Percentiles rank a stretch among this genome's conserved stretches.
Conservation (phyloP, 1,140 invertebrate species). For the Coenobita brevimanus region DNA sequence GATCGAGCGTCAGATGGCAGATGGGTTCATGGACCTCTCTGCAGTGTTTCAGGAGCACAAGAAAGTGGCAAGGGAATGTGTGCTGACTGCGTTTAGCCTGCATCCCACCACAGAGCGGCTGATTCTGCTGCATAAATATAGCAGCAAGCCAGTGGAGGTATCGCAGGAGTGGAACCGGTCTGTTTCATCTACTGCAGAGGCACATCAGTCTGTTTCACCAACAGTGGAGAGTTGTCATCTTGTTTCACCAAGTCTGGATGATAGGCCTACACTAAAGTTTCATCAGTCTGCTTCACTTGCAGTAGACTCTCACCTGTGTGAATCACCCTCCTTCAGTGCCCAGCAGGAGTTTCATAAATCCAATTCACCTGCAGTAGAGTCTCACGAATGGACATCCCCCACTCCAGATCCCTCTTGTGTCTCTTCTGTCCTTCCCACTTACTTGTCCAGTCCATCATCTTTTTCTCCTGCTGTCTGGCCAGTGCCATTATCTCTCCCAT, state of each 20-base stretch:
- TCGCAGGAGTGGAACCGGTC: background rate
- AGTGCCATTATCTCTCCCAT: background rate
- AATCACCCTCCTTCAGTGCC: too few relatives aligned
- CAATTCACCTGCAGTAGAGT: too few relatives aligned
- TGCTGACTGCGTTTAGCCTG: constrained; percentile 80
- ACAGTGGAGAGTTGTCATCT: too few relatives aligned
- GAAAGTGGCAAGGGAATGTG: constrained; percentile 78
- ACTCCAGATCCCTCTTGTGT: background rate
- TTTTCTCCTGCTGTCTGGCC: background rate
- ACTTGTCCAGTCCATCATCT: background rate
- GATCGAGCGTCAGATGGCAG: constrained; percentile 76
- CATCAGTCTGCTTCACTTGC: too few relatives aligned
- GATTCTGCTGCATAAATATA: constrained; percentile 55
- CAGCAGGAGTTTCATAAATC: too few relatives aligned
- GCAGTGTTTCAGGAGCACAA: constrained; percentile 77
- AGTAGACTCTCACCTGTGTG: too few relatives aligned
- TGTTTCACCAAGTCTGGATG: too few relatives aligned
- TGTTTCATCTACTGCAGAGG: too few relatives aligned
- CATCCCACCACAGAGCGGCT: constrained; percentile 75
- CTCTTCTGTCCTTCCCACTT: too few relatives aligned
- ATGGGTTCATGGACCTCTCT: constrained; percentile 78
- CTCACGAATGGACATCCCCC: too few relatives aligned
- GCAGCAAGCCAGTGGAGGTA: constrained; percentile 66
- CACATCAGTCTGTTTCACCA: too few relatives aligned
- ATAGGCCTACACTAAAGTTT: too few relatives aligned